Percentiles rank a stretch among this genome's conserved stretches.
Conservation (phyloP, 2,113 vertebrate species). For the Puma concolor region DNA sequence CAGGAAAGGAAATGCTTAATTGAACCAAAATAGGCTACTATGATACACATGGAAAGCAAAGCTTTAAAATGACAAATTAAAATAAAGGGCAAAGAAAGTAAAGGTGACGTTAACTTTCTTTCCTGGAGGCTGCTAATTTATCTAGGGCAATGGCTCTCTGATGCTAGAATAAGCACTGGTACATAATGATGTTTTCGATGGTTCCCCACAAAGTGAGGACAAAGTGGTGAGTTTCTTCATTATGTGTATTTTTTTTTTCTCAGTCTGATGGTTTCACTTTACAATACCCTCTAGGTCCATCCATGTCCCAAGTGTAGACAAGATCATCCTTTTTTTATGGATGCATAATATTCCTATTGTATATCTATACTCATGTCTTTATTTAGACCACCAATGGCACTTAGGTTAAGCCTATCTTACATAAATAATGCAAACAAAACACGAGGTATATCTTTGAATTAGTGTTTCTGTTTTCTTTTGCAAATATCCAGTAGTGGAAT, state of each 20-base stretch:
- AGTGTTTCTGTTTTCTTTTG: too few species aligned
- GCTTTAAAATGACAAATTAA: constrained; percentile 45
- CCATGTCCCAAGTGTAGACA: too few species aligned
- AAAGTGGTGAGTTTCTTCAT: not conserved
- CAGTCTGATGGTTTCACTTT: too few species aligned
- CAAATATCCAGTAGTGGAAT: too few species aligned
- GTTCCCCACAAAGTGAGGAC: constrained; percentile 1
- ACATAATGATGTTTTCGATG: not conserved
- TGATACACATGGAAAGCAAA: constrained; percentile 62
- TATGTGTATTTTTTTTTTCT: not conserved
- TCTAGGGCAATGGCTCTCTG: not conserved
- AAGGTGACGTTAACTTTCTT: constrained; percentile 8
- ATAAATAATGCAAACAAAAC: too few species aligned
- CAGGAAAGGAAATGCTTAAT: constrained; percentile 62
- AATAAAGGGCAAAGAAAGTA: constrained; percentile 58
- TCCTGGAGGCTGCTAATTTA: constrained; percentile 23
- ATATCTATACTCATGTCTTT: too few species aligned
- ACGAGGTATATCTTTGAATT: too few species aligned
- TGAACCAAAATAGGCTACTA: constrained; percentile 54
- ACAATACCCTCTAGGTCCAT: too few species aligned
- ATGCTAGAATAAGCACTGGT: not conserved
- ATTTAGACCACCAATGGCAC: too few species aligned
- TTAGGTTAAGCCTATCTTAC: too few species aligned
- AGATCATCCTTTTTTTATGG: too few species aligned
- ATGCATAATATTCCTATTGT: too few species aligned